These are phyloP conservation scores for Prionace glauca DNA, from an alignment of 2,797 vertebrate genomes.

Conservation along the genomic window DNA sequence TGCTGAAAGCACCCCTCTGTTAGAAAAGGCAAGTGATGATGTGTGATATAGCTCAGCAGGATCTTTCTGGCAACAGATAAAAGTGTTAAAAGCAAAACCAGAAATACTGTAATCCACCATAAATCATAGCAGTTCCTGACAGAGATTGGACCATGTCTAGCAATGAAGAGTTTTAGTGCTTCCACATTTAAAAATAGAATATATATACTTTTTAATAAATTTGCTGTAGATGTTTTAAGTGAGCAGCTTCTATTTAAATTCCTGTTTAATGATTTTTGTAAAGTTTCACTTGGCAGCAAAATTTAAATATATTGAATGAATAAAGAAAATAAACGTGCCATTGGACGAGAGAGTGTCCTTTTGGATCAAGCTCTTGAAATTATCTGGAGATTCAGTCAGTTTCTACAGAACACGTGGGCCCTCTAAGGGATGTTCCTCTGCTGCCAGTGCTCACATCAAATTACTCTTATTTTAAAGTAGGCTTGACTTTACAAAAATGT, in stretches of 20 bases:
- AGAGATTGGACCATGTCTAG: not conserved
- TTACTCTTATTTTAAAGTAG: not conserved
- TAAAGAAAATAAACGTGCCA: not conserved
- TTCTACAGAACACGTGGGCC: not conserved
- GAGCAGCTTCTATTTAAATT: not conserved
- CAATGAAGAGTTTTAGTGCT: not conserved
- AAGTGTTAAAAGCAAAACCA: constrained; percentile 8
- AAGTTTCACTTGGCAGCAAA: not conserved
- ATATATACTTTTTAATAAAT: not conserved
- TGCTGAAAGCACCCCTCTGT: constrained; percentile 13
- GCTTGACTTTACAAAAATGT: not conserved
- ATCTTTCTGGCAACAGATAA: constrained; percentile 12
- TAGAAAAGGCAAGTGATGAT: not conserved
- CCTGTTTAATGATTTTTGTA: not conserved
- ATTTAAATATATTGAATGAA: not conserved
- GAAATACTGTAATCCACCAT: not conserved
- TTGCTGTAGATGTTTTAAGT: not conserved
- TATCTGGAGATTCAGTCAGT: not conserved
- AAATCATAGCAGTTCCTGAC: not conserved
- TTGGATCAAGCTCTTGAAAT: not conserved
- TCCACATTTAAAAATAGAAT: not conserved
- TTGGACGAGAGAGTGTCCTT: not conserved
- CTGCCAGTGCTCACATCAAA: not conserved
- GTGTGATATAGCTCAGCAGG: not conserved
- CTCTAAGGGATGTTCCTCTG: not conserved